phyloP scores from a whole-genome alignment of 2,113 vertebrate genomes.

The Centropus bengalensis region DNA sequence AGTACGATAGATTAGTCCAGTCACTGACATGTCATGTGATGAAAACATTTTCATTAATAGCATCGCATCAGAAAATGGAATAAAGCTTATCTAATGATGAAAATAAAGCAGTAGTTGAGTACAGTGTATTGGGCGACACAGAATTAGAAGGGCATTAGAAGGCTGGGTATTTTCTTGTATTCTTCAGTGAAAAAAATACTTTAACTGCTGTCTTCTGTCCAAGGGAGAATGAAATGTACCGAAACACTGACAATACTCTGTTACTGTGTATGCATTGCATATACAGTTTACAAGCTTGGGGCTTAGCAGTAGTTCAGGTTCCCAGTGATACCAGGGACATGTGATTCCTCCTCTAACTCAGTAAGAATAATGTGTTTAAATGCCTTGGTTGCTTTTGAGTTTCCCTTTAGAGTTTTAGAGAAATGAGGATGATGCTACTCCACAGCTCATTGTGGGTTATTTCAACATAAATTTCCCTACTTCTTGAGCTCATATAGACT shows the following conservation, averaged over 20 bases:
- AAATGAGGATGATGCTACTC: not conserved
- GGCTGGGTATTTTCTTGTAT: not conserved
- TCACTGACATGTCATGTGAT: not conserved
- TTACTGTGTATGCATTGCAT: accelerated
- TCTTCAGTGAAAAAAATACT: not conserved
- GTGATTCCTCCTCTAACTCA: not conserved
- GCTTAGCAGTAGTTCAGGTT: not conserved
- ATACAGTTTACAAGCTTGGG: not conserved
- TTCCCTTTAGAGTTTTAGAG: not conserved
- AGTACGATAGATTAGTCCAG: not conserved
- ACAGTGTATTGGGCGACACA: accelerated
- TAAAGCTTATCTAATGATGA: not conserved
- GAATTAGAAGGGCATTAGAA: not conserved
- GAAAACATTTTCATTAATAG: not conserved
- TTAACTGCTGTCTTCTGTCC: not conserved
- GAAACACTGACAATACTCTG: not conserved
- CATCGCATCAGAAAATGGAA: not conserved
- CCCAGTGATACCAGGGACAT: not conserved
- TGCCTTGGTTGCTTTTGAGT: not conserved
- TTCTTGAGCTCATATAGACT: not conserved
- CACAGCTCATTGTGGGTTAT: accelerated
- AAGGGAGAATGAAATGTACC: not conserved
- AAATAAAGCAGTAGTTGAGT: not conserved
- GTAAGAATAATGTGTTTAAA: not conserved
- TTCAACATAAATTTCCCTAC: accelerated